phyloP scores from a whole-genome alignment of 1,140 invertebrate species.

The Lepidurus arcticus region DNA sequence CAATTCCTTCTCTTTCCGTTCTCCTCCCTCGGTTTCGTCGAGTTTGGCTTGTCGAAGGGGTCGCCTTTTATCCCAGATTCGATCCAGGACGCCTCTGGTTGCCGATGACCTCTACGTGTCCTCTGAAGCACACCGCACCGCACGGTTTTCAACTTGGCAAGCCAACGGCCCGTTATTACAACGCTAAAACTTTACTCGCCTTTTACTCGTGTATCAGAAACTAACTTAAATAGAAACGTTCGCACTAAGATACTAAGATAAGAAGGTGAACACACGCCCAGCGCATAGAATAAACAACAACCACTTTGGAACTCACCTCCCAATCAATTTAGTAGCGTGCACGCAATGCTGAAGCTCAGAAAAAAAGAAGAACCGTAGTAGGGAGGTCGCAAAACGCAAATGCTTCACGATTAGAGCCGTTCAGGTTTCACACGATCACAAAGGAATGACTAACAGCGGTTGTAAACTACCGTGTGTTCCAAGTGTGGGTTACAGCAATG shows the following conservation, averaged over 20 bases:
- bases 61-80: not conserved
- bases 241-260: too few species aligned
- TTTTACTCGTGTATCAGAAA: too few species aligned
- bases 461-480: not conserved
- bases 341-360: too few species aligned
- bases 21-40: not conserved
- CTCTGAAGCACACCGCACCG: not conserved
- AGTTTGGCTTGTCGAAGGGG: conserved; percentile 2
- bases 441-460: conserved; percentile 10
- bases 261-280: too few species aligned
- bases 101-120: conserved; percentile 20
- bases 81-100: conserved; percentile 20
- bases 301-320: too few species aligned
- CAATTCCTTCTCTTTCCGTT: not conserved
- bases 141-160: not conserved
- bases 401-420: not conserved
- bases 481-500: not conserved
- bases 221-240: too few species aligned
- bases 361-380: too few species aligned
- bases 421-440: conserved; percentile 12
- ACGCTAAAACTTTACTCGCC: not conserved
- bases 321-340: too few species aligned
- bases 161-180: not conserved
- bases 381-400: not conserved
- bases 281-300: too few species aligned